phyloP scores from a whole-genome alignment of 2,888 invertebrate species.

The Cephus pygmeus region DNA sequence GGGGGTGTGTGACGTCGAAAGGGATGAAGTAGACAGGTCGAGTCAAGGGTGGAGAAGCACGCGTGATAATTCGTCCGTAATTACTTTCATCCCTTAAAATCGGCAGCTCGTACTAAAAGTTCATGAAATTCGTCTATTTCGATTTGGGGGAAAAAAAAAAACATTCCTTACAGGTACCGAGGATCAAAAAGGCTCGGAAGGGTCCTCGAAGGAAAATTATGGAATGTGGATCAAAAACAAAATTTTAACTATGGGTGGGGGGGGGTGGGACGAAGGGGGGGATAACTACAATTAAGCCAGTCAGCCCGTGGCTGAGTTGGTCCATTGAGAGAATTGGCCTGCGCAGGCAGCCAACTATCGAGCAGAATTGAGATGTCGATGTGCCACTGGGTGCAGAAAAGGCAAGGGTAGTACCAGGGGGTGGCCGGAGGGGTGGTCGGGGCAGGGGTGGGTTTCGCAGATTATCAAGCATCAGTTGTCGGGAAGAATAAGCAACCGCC shows the following conservation, averaged over 20 bases:
- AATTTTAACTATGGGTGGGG: background rate
- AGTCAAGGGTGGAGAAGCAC: background rate
- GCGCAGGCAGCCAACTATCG: conserved; percentile 58
- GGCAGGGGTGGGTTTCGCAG: conserved; percentile 53
- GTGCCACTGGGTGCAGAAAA: conserved; percentile 20
- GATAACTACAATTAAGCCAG: conserved; percentile 63
- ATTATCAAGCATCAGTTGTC: conserved; percentile 66
- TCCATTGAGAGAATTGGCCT: conserved; percentile 63
- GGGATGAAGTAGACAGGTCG: background rate
- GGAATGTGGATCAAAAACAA: conserved; percentile 1
- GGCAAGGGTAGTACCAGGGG: conserved; percentile 11
- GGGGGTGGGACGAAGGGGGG: conserved; percentile 3
- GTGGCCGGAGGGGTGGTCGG: conserved; percentile 16
- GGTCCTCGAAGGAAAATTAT: background rate
- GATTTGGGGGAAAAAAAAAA: background rate
- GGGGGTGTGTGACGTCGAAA: background rate
- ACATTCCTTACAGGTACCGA: conserved; percentile 10
- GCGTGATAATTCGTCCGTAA: background rate
- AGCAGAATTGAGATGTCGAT: conserved; percentile 55
- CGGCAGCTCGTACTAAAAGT: background rate
- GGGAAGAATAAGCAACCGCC: conserved; percentile 66
- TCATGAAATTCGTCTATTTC: background rate
- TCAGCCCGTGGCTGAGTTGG: conserved; percentile 62
- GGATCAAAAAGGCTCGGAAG: conserved; percentile 21
- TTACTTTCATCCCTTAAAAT: background rate